Evolutionary conservation across 2,888 invertebrate genomes (phyloP).

Genomic region (Amiota mariae): DNA sequence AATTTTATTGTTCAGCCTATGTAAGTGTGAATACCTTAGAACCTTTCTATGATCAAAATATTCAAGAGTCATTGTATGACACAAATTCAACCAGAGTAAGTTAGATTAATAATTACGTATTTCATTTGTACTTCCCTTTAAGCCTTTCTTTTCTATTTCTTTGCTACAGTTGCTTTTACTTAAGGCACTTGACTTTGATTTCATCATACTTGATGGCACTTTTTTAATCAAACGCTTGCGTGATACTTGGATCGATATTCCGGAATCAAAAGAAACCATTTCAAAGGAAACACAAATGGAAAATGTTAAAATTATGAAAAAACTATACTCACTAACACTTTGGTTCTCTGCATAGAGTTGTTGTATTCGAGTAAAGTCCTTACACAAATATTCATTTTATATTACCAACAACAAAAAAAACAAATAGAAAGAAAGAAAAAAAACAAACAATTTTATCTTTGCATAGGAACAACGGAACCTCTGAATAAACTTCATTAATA

Average conservation of each 20-base stretch:
- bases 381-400: background rate
- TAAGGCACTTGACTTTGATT: slow-evolving; percentile 40
- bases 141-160: background rate
- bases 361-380: background rate
- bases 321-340: background rate
- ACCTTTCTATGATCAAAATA: slow-evolving; percentile 42
- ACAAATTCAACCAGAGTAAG: slow-evolving; percentile 32
- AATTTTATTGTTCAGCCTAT: slow-evolving; percentile 35
- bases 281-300: background rate
- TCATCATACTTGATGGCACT: slow-evolving; percentile 39
- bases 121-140: background rate
- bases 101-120: background rate
- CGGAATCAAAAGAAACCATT: background rate
- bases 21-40: slow-evolving; percentile 38
- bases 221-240: slow-evolving; percentile 34
- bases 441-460: background rate
- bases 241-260: background rate
- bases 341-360: background rate
- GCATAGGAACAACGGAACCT: background rate
- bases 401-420: too few relatives aligned
- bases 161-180: slow-evolving; percentile 36
- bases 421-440: too few relatives aligned
- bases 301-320: background rate
- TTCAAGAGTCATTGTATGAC: slow-evolving; percentile 19
- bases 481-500: slow-evolving; percentile 24